phyloP scores from a whole-genome alignment of 2,797 vertebrate species.

The Anableps anableps region DNA sequence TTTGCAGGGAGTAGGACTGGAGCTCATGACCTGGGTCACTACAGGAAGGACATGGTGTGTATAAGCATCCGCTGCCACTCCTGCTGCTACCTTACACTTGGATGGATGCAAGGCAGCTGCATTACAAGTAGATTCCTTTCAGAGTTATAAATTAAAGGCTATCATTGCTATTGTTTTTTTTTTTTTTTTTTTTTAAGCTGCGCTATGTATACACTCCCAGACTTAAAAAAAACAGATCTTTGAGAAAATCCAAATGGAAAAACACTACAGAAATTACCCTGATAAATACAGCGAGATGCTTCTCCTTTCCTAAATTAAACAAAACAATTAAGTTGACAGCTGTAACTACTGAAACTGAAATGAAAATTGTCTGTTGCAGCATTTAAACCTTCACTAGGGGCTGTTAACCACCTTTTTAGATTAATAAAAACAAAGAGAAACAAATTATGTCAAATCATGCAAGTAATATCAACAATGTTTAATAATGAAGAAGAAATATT shows the following conservation, averaged over 20 bases:
- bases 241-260: not conserved
- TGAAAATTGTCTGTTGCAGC: not conserved
- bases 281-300: not conserved
- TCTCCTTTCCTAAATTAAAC: not conserved
- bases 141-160: not conserved
- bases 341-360: not conserved
- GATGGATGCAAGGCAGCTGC: slow-evolving; percentile 15
- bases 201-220: not conserved
- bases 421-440: not conserved
- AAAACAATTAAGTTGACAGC: not conserved
- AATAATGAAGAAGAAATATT: not conserved
- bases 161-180: not conserved
- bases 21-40: slow-evolving; percentile 72
- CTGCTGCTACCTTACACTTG: slow-evolving; percentile 25
- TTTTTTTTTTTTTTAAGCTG: not conserved
- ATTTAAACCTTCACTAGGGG: not conserved
- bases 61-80: slow-evolving; percentile 69
- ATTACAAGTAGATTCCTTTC: slow-evolving; percentile 3
- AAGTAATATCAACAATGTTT: not conserved
- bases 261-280: not conserved
- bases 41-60: slow-evolving; percentile 80
- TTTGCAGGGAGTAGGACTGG: slow-evolving; percentile 64
- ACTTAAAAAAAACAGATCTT: not conserved
- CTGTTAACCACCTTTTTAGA: not conserved
- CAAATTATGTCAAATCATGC: not conserved